Conservation (phyloP, 2,113 vertebrate species). For the Centropus bengalensis region DNA sequence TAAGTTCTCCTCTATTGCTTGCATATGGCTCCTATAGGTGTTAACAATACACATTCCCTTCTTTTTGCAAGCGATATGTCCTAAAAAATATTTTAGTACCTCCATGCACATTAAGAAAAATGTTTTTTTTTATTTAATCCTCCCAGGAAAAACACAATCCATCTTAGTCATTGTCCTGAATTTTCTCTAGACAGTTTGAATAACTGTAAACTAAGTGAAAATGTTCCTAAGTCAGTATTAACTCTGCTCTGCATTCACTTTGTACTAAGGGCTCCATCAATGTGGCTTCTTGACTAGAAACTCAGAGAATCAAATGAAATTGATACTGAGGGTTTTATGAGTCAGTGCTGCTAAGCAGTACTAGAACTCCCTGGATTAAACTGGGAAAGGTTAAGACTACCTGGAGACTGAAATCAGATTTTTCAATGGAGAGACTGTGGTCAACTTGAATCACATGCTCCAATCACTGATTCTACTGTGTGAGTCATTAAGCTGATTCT, state of each 20-base stretch:
- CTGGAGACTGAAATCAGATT: not conserved
- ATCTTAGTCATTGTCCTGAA: not conserved
- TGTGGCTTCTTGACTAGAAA: not conserved
- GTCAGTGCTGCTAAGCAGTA: not conserved
- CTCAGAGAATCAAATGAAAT: not conserved
- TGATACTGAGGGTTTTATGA: not conserved
- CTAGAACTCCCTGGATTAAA: not conserved
- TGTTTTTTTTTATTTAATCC: not conserved
- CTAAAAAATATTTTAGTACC: not conserved
- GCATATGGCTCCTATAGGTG: not conserved
- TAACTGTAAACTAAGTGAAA: not conserved
- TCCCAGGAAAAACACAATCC: not conserved
- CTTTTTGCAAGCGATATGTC: not conserved
- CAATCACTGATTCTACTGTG: not conserved
- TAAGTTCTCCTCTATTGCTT: constrained; percentile 1
- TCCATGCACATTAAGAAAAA: not conserved
- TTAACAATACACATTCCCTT: not conserved
- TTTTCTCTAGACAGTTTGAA: not conserved
- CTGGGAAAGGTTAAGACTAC: not conserved
- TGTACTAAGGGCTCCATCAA: not conserved
- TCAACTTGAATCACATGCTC: not conserved
- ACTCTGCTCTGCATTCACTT: not conserved
- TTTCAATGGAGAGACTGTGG: not conserved
- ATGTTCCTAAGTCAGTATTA: not conserved
- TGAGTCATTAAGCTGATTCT: not conserved